Percentiles rank a stretch among this genome's conserved stretches.
Evolutionary conservation across 1,140 invertebrate genomes (phyloP).

Genomic region (Cyphomyrmex costatus): DNA sequence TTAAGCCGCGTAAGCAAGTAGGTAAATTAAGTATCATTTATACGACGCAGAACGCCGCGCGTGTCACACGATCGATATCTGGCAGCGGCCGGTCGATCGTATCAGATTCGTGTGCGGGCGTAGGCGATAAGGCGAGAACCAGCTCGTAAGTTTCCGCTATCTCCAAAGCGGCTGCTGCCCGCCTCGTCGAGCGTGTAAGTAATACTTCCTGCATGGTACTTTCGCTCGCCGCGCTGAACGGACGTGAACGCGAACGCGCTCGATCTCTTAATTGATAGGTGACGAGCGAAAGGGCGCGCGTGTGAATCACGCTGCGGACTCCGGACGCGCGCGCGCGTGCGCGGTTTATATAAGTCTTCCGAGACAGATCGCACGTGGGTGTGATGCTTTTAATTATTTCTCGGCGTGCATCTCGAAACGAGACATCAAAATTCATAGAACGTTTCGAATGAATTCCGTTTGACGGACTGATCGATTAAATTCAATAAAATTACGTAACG

Average conservation of each 20-base stretch:
- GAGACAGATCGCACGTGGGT: conserved; percentile 37
- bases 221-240: conserved; percentile 12
- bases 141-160: conserved; percentile 71
- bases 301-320: conserved; percentile 46
- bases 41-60: conserved; percentile 16
- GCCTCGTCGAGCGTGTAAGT: conserved; percentile 40
- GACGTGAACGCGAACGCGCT: not conserved
- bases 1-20: conserved; percentile 46
- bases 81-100: conserved; percentile 58
- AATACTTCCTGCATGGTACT: conserved; percentile 53
- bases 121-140: conserved; percentile 70
- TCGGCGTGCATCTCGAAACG: conserved; percentile 21
- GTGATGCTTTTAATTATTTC: conserved; percentile 56
- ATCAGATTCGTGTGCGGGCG: conserved; percentile 66
- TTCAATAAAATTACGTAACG: not conserved
- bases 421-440: not conserved
- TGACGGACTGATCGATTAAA: conserved; percentile 25
- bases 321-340: conserved; percentile 15
- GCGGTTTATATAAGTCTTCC: conserved; percentile 33
- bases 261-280: conserved; percentile 69
- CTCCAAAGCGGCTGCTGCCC: conserved; percentile 54
- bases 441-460: not conserved
- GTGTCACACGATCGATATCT: conserved; percentile 64
- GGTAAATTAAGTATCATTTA: conserved; percentile 59
- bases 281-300: conserved; percentile 59